Base-by-base conservation (phyloP, 2,888 invertebrate species). In the Andricus quercusramuli region DNA sequence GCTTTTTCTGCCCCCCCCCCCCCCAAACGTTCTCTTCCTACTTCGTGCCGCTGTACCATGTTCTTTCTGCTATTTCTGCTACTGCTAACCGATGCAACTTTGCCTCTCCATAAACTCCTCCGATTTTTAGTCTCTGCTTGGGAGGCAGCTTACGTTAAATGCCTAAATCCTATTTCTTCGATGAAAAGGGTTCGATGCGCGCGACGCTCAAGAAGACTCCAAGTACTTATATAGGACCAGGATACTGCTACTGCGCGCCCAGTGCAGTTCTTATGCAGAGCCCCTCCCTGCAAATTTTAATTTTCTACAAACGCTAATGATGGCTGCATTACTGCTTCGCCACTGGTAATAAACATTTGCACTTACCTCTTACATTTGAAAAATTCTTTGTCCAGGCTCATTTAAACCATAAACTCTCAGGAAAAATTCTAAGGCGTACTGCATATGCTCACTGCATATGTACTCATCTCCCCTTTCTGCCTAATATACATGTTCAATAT, bases 101-200 rank as follows among this genome's bases (percentile, higher is more conserved):
- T 70, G 78, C 81, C 84, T 82, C 80, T 77, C 79, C 86, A 86
- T 90, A 90, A 90, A 90, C 86, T 89, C 87, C 87, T 86, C 83
- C 88, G 89, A 89, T 90, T 90, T 91, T 90, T 87, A 89, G 90
- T 84, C 87, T 81, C 90, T 82, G 87, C 87, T 81, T 90, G 90
- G 90, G 89, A 90, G 91, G 89, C 90, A 88, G 87, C 86, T 87
- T 85, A 85, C 85, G 87, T 89, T 88, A 89, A 90, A 86, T 88
- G 89, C 88, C 88, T 88, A 89, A 90, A 86, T 88, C 89, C 88
- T 87, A 89, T 90, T 90, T 89, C 85, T 81, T 78, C 56, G 51
- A 74, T 56, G 74, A 56, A 74, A 74, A 74, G 51, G 56, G 56
- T 4, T n/a, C 56, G 74, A 74, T 11, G n/a, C n/a, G n/a, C 3